These are phyloP conservation scores for Sciurus carolinensis DNA, from an alignment of 2,797 vertebrate species.

Conservation along the genomic window DNA sequence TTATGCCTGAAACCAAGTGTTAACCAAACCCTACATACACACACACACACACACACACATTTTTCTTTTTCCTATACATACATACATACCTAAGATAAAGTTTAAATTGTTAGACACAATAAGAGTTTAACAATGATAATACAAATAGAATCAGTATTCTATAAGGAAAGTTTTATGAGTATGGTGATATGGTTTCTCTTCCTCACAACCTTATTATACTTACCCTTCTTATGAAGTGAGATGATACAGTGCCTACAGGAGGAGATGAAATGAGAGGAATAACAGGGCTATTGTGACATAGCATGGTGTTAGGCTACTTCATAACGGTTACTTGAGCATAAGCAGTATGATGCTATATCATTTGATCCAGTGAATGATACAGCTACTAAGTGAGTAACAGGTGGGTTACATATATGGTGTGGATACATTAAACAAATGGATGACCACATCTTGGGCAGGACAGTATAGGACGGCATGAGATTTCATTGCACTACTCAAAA, in stretches of 20 bases:
- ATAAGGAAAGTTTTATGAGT: not conserved
- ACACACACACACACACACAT: no score
- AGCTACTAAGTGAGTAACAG: not conserved
- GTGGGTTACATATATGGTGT: no score
- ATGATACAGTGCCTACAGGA: not conserved
- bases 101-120: not conserved
- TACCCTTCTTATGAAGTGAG: not conserved
- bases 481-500: not conserved
- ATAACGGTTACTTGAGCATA: not conserved
- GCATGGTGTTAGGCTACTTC: no score
- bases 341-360: no score
- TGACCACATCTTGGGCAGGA: not conserved
- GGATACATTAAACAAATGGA: not conserved
- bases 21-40: not conserved
- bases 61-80: not conserved
- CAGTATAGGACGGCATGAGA: not conserved
- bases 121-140: not conserved
- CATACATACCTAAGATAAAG: not conserved
- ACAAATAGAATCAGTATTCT: not conserved
- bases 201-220: not conserved
- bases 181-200: no score
- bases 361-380: not conserved
- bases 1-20: not conserved
- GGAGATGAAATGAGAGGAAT: not conserved
- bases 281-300: no score